phyloP scores from a whole-genome alignment of 2,113 vertebrate species.

The Prionailurus bengalensis region DNA sequence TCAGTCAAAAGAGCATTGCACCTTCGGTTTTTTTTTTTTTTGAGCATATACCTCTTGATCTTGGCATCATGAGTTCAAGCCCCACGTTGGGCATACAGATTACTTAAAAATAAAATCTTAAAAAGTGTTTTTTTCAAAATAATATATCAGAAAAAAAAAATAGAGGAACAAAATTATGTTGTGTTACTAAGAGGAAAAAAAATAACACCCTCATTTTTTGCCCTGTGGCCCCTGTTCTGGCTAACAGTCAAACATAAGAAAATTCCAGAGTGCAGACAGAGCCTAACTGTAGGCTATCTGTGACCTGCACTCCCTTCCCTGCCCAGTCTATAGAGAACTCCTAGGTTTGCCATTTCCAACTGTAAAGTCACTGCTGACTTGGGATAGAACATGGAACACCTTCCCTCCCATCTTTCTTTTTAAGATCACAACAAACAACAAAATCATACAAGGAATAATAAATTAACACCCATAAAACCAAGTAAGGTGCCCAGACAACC shows the following conservation, averaged over 20 bases:
- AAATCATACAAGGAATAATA: neutral
- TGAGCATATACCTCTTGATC: too few species aligned
- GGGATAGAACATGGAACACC: neutral
- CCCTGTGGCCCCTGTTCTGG: neutral
- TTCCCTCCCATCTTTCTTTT: neutral
- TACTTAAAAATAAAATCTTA: too few species aligned
- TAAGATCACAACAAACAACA: slow-evolving; percentile 18
- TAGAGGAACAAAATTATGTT: neutral
- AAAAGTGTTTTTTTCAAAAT: neutral
- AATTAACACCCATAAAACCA: neutral
- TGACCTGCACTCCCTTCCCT: neutral
- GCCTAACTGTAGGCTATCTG: neutral
- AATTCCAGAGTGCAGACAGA: neutral
- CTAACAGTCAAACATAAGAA: neutral
- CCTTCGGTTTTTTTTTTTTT: too few species aligned
- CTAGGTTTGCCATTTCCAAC: neutral
- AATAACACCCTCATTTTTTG: neutral
- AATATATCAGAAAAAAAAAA: neutral
- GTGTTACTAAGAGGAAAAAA: neutral
- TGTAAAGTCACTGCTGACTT: neutral
- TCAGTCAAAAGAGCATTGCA: too few species aligned
- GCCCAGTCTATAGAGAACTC: neutral
- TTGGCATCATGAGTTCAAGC: too few species aligned
- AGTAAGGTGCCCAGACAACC: neutral
- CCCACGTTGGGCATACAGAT: too few species aligned